Base-by-base conservation (phyloP, 2,888 invertebrate species). In the Trichopoda pennipes region DNA sequence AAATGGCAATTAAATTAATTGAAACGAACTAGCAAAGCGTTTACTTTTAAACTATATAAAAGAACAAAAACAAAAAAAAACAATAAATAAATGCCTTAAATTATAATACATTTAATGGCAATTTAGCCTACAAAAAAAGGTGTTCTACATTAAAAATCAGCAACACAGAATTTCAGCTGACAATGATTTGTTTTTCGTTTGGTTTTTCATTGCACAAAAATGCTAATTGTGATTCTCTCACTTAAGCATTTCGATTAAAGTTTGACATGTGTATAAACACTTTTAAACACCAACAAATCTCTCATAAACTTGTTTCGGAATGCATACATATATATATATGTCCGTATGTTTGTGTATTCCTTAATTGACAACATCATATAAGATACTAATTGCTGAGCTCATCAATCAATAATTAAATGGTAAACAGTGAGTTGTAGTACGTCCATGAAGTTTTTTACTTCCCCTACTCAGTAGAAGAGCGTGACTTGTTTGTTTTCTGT, bases 1-100 rank as follows among this genome's bases (percentile, higher is more conserved):
- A 82, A 82, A 79, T 82, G 82, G 82, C 82, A 82, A 79, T 82
- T 70, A 79, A 81, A 78, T 81, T 79, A 82, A 79, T 79, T 81
- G 56, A 73, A 75, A 75, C 21, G 35, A 17, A 17, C 47, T 53
- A 1, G 44, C 6, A 51, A 55, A 76, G 42, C 7, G n/a, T n/a
- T 17, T n/a, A 51, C 9, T n/a, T n/a, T 35, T 38, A 53, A 16
- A 19, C 16, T 32, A 61, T 38, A 17, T 53, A n/a, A 7, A 42
- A 12, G n/a, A n/a, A 6, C 32, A n/a, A 19, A 17, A 23, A 44
- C 35, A 44, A 61, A 44, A 64, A 9, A 55, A 32, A 61, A 70
- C n/a, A n/a, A n/a, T n/a, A 75, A 56, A 42, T 21, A 66, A 61
- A 61, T 28, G 60, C 35, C 68, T 64, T 70, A 69, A 63, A 69